Base-by-base conservation (phyloP, 2,113 vertebrate genomes). In the Pituophis catenifer region DNA sequence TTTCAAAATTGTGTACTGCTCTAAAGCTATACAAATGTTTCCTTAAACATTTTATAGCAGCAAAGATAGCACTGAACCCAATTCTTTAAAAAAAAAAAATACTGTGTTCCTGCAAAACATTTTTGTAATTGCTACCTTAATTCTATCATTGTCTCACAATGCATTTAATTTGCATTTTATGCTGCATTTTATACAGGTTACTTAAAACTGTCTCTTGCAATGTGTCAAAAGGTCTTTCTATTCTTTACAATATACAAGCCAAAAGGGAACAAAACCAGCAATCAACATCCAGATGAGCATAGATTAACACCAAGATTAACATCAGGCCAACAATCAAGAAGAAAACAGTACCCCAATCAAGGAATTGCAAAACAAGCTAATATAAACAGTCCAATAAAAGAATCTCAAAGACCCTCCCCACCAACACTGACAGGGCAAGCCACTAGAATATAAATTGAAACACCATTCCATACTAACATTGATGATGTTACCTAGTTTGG, bases 81-180 rank as follows among this genome's bases (percentile, higher is more conserved):
- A 5, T 5, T 90, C 0, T 44, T 44, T 3, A 38, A 38, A 38
- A 38, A 38, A 62, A 81, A 44, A 70, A 81, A 48, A 89, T 81
- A 89, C 5, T 85, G 88, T 54, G 89, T 59, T 94, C 95, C 65
- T 93, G 85, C 33, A 94, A 93, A 92, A 2, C 9, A 92, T 92
- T 26, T 5, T 86, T 21, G 44, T 94, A 93, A 93, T 94, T 93
- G 54, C 92, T 86, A 8, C 24, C 90, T 52, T 13, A 65, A 48
- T 94, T 90, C 93, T 89, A 13, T 90, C 12, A 93, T 92, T 94
- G 26, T n/a, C 94, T 93, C 15, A 89, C 85, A 38, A 52, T 59
- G 8, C 15, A 91, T 92, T 92, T 95, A 95, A 94, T 95, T 58
- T 21, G 0, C 24, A 50, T 21, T 94, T 92, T 87, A 92, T 62